Evolutionary conservation across 2,888 invertebrate species (phyloP), one percentile per base, ranked within the genome.

Genomic region (Tuberolachnus salignus): DNA sequence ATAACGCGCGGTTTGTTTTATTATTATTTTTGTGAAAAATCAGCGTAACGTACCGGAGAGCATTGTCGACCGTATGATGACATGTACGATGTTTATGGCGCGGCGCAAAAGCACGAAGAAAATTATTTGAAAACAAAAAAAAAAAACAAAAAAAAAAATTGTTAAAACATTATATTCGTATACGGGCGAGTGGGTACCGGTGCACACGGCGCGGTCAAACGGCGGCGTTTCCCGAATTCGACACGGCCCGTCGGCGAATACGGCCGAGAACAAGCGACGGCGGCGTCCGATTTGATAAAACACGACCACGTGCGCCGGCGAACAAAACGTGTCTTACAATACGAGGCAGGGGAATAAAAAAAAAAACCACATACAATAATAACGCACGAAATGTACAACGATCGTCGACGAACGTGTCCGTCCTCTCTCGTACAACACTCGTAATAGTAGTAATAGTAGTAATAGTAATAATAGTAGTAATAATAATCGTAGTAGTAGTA

Each of bases 251-350:
- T 34, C 34, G 34, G 34, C 44, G 9, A 4, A 72, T 19, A 59
- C n/a, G n/a, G n/a, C n/a, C n/a, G n/a, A 57, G 9, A 46, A 72
- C 71, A n/a, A 46, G 14, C 16, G n/a, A 23, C 23, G 11, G 16
- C 42, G 42, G 21, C 55, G 44, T 61, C n/a, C 61, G 61, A 10
- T 10, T 42, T 44, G 49, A 49, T 42, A 53, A 64, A 46, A 74
- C 74, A 74, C 75, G 57, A 67, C 75, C 75, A 75, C 75, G 75
- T 75, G 75, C 67, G 26, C 53, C 34, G 67, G 55, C 75, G 67
- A 75, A 67, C 75, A 23, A 67, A 75, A 59, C 67, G 49, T 49
- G 75, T 75, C 44, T 75, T 21, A 67, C 14, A 3, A 59, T 1
- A 51, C 34, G 34, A 34, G 34, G 34, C 34, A 34, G 6, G 34